Evolutionary conservation across 2,113 vertebrate species (phyloP), one percentile per base, ranked within the genome.

Genomic region (Amazona guildingii): DNA sequence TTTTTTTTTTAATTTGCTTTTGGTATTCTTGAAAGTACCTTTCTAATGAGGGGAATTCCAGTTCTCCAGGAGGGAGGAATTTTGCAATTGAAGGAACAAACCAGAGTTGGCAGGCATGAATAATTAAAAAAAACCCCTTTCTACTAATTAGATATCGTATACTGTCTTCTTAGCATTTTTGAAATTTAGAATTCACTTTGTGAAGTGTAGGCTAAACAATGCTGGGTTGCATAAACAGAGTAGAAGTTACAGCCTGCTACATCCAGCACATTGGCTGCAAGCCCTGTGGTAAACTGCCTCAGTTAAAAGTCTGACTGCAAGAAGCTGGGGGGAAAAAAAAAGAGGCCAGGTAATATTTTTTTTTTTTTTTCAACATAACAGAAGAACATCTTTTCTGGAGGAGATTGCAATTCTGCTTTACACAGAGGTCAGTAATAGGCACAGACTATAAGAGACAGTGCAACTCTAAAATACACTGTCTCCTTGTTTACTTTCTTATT

Each of bases 31-130:
- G 82, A 94, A 97, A 97, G 84, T 63, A 85, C 66, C 35, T 93
- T 82, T 84, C 33, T 88, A 84, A 90, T 88, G 44, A 90, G 94
- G 95, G 96, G 95, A 96, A 94, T 97, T 95, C 88, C 86, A 93
- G 55, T 74, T 94, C 90, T 90, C 62, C 31, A 67, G 61, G 46
- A 93, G 92, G 70, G 75, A 92, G 69, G 81, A 90, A 92, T 95
- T 93, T 85, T 87, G 28, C 91, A 94, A 86, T 51, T 92, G 92
- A 75, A 76, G 17, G 69, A 95, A 90, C 43, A 94, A 89, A 96
- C 73, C 52, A 73, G 44, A 85, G 63, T 23, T 95, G 87, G 80
- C 81, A 94, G 78, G 88, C 88, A 76, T 77, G 67, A 96, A 91
- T 93, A 90, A 88, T 86, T 94, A 7, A 77, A 92, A 91, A 91